These are phyloP conservation scores for Nannobrachium achirus DNA, from an alignment of 2,113 vertebrate genomes.

Conservation along the genomic window DNA sequence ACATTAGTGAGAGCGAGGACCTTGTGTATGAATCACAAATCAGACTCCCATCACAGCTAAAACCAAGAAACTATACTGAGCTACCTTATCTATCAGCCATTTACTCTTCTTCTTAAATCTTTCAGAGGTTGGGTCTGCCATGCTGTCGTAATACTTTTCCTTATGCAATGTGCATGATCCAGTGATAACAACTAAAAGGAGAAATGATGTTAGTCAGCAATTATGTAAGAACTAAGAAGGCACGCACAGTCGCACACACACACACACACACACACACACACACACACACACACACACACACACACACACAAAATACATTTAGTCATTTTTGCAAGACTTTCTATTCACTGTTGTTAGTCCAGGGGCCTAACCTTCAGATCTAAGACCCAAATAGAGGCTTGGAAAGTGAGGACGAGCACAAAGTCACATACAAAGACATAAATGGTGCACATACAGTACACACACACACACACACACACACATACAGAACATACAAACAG, in stretches of 20 bases:
- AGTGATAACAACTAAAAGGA: conserved; percentile 21
- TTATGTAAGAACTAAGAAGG: too few species aligned
- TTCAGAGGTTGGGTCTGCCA: accelerated
- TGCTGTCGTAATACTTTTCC: accelerated
- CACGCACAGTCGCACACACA: not conserved
- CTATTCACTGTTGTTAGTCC: too few species aligned
- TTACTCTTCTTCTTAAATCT: accelerated
- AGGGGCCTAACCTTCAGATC: too few species aligned
- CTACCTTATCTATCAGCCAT: accelerated
- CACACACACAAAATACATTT: not conserved
- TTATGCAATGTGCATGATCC: not conserved
- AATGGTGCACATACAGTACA: too few species aligned
- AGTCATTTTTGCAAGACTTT: too few species aligned
- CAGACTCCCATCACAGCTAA: not conserved
- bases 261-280: conserved; percentile 6
- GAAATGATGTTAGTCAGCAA: not conserved
- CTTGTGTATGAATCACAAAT: too few species aligned
- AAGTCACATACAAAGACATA: too few species aligned
- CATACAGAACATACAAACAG: too few species aligned
- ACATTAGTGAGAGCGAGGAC: too few species aligned
- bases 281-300: not conserved
- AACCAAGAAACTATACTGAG: not conserved
- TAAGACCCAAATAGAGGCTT: too few species aligned
- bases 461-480: too few species aligned
- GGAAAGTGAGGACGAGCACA: too few species aligned